Percentiles rank a stretch among this genome's conserved stretches.
Conservation (phyloP, 1,140 invertebrate genomes). For the Drosophila auraria region DNA sequence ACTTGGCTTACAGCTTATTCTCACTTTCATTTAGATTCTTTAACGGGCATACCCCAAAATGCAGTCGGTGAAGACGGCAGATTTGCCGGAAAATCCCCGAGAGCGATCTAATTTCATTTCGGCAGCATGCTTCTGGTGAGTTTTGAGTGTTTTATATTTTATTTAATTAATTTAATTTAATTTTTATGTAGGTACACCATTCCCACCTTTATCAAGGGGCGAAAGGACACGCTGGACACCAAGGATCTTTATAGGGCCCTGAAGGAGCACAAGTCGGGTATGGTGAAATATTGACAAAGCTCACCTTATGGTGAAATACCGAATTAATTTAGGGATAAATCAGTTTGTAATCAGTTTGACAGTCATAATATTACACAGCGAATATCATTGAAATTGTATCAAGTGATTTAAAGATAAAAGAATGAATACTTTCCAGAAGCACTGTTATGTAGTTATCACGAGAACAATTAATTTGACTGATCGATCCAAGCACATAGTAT, state of each 20-base stretch:
- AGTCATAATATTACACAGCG: conserved; percentile 13
- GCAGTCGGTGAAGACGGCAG: conserved; percentile 82
- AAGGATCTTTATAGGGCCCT: conserved; percentile 87
- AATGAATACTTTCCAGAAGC: conserved; percentile 3
- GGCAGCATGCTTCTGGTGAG: conserved; percentile 78
- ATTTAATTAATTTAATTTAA: not conserved
- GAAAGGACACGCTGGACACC: conserved; percentile 86
- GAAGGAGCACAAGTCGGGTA: conserved; percentile 86
- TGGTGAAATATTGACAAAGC: conserved; percentile 10
- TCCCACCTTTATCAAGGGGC: conserved; percentile 86
- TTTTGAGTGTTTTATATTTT: conserved; percentile 2
- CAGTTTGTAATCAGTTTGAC: conserved; percentile 8
- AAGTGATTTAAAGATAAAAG: conserved; percentile 2
- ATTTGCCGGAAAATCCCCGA: conserved; percentile 83
- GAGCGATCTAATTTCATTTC: conserved; percentile 76
- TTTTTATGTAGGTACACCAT: conserved; percentile 85
- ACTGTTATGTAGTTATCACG: conserved; percentile 33
- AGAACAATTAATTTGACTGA: conserved; percentile 49
- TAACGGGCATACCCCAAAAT: conserved; percentile 34
- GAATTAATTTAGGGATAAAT: not conserved
- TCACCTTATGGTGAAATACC: not conserved
- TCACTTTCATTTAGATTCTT: conserved; percentile 11
- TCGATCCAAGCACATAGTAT: conserved; percentile 54
- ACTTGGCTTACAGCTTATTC: not conserved
- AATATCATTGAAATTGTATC: conserved; percentile 11